Evolutionary conservation across 2,113 vertebrate species (phyloP).

Genomic region (Reinhardtius hippoglossoides): DNA sequence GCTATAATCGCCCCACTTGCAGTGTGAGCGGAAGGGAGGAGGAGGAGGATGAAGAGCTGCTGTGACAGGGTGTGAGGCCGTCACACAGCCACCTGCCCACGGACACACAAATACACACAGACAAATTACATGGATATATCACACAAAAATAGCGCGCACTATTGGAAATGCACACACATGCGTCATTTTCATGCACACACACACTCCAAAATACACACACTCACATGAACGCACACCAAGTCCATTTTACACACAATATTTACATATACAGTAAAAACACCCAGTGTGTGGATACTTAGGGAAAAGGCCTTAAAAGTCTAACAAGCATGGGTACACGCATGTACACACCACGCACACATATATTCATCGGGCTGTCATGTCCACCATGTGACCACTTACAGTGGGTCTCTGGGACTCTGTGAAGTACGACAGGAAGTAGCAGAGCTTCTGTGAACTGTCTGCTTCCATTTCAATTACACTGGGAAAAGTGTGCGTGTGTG

Average conservation of each 20-base stretch:
- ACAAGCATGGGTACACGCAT: conserved; percentile 40
- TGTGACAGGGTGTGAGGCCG: conserved; percentile 65
- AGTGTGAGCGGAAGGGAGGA: conserved; percentile 68
- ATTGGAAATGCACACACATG: neutral
- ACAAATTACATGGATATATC: conserved; percentile 43
- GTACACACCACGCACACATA: conserved; percentile 15
- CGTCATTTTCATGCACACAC: too few species aligned
- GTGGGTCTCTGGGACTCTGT: conserved; percentile 14
- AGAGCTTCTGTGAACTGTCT: conserved; percentile 34
- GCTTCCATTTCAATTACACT: conserved; percentile 48
- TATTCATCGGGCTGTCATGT: neutral
- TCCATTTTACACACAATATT: too few species aligned
- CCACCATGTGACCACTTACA: conserved; percentile 28
- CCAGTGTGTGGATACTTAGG: too few species aligned
- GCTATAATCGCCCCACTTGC: conserved; percentile 78
- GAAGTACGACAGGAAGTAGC: conserved; percentile 27
- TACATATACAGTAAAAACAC: too few species aligned
- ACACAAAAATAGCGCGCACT: conserved; percentile 40
- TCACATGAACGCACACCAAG: too few species aligned
- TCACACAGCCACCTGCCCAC: conserved; percentile 31
- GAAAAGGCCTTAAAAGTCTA: too few species aligned
- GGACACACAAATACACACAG: conserved; percentile 9
- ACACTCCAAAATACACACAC: conserved; percentile 66
- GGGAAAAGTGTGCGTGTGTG: conserved; percentile 4
- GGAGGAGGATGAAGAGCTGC: conserved; percentile 51